Evolutionary conservation across 2,888 invertebrate species (phyloP), one percentile per base, ranked within the genome.

Genomic region (Drosophila infuscata): DNA sequence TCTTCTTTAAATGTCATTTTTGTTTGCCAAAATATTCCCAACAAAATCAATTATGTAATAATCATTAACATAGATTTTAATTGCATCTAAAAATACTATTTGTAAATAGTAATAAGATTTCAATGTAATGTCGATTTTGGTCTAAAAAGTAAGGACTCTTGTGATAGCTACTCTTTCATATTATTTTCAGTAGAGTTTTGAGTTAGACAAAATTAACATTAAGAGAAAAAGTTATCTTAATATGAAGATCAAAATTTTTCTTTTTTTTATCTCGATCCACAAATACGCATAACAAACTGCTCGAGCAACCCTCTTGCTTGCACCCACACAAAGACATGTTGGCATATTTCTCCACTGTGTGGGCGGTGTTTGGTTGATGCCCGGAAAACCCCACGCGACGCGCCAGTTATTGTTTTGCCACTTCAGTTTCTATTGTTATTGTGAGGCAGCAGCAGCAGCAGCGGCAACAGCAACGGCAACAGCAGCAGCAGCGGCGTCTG

Each of bases 341-440:
- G 80, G 67, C 71, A 79, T 62, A 74, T 70, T 70, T 70, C 35
- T 59, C 25, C 49, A n/a, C 57, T 43, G 61, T 67, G 57, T 53
- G 64, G 63, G 72, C 30, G 70, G 57, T 66, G 74, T 75, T 80
- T 76, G 74, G 79, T 57, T 79, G 76, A 81, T 79, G 84, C 77
- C 83, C 79, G 84, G 82, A 85, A 85, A 88, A 76, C 87, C 74
- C 84, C 83, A 82, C 66, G 84, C 89, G 87, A 81, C 87, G 89
- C 89, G 84, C 74, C 84, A 85, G 84, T 85, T 85, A 89, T 85
- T 89, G 89, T 85, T 85, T 89, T 89, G 89, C 89, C 89, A 85
- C 84, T 89, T 85, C 89, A 89, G 84, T 87, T 85, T 85, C 89
- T 82, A 89, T 85, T 85, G 84, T 85, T 89, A 89, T 85, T 85